Base-by-base conservation (phyloP, 2,113 vertebrate genomes). In the Glaucidium brasilianum region DNA sequence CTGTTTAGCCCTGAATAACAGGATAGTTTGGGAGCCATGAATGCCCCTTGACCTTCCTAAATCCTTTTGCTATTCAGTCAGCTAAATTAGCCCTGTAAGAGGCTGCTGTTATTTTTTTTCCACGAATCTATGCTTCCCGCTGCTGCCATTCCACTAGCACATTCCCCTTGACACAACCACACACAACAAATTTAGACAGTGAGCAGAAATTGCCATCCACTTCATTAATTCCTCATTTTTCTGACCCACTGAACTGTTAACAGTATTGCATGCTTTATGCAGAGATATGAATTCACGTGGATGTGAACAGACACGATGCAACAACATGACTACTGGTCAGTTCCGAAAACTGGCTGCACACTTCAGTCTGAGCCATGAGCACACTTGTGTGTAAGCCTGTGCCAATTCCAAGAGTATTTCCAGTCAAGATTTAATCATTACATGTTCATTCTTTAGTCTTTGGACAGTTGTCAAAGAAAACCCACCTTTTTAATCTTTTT, bases 221-320 rank as follows among this genome's bases (percentile, higher is more conserved):
- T 91, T 98, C 91, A 97, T 97, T 98, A 97, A 97, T 90, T 97
- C 95, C 77, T 97, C 97, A 97, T 98, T 98, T 98, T 99, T 96
- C 98, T 92, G 95, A 97, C 75, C 88, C 98, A 97, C 71, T 99
- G 97, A 98, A 98, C 98, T 98, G 98, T 98, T 98, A 98, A 98
- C 94, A 97, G 97, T 95, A 97, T 43, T 90, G 89, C 87, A 88
- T 81, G 97, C 94, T 98, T 98, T 98, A 98, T 78, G 96, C 95
- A 95, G 96, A 98, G 97, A 97, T 96, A 97, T 95, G 97, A 98
- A 98, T 98, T 98, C 97, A 98, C 78, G 88, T 55, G 95, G 98
- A 98, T 98, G 97, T 94, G 95, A 98, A 97, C 96, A 97, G 97
- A 97, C 91, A 92, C 69, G 59, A 98, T 96, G 96, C 97, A 97